Evolutionary conservation across 2,888 invertebrate genomes (phyloP).

Genomic region (Seladonia tumulorum): DNA sequence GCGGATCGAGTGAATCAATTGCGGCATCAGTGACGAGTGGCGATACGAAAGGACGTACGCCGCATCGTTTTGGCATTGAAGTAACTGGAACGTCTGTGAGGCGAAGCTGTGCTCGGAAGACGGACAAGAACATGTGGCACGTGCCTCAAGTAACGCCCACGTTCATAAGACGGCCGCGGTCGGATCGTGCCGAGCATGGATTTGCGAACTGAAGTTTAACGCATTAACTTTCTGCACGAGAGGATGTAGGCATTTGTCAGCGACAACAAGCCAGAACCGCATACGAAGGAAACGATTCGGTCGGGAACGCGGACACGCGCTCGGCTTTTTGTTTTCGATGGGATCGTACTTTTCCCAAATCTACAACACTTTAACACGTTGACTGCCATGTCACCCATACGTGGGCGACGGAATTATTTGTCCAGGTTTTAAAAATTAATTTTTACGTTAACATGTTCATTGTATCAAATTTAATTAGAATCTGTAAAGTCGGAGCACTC

Average conservation of each 20-base stretch:
- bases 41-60: conserved; percentile 23
- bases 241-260: conserved; percentile 76
- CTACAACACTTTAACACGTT: background rate
- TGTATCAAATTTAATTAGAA: no score
- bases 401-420: no score
- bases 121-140: conserved; percentile 68
- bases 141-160: conserved; percentile 79
- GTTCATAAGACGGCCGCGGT: conserved; percentile 71
- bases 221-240: conserved; percentile 76
- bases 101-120: conserved; percentile 56
- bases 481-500: no score
- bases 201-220: conserved; percentile 81
- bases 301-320: background rate
- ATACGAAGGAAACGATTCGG: conserved; percentile 31
- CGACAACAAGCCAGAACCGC: conserved; percentile 64
- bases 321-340: conserved; percentile 16
- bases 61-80: conserved; percentile 56
- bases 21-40: conserved; percentile 10
- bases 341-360: background rate
- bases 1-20: conserved; percentile 29
- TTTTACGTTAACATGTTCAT: no score
- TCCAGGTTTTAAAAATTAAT: no score
- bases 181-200: conserved; percentile 76
- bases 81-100: conserved; percentile 46
- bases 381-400: no score